A percentile compares a stretch with the other conserved stretches of the same genome.
phyloP scores from a whole-genome alignment of 1,140 invertebrate species.

The Cyrtorhinus lividipennis region DNA sequence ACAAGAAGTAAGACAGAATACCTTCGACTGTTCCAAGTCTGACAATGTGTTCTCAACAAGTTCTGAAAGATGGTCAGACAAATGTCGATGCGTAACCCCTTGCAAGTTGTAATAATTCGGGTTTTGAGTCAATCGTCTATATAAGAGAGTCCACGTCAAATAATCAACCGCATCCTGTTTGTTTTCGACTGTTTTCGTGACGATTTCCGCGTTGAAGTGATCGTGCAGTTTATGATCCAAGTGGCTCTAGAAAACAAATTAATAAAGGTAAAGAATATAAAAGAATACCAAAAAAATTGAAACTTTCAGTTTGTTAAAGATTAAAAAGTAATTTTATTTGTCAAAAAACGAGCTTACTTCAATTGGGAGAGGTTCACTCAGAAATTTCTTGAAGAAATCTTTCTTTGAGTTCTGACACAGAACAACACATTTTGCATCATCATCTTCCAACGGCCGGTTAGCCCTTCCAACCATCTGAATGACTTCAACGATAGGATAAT shows the following conservation, averaged over 20 bases:
- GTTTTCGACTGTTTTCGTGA: constrained; percentile 99
- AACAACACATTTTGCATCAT: constrained; percentile 90
- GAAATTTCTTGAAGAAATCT: constrained; percentile 97
- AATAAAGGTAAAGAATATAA: constrained; percentile 12
- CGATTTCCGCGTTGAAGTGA: constrained; percentile 99
- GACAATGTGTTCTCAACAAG: constrained; percentile 90
- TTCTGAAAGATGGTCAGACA: constrained; percentile 97
- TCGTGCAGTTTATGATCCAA: constrained; percentile 94
- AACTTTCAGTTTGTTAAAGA: neutral
- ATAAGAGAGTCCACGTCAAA: constrained; percentile 98
- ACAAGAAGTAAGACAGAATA: no score
- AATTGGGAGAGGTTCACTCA: constrained; percentile 94
- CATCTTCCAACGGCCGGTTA: constrained; percentile 77
- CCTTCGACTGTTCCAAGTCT: constrained; percentile 91
- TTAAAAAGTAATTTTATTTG: no score
- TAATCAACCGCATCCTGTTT: constrained; percentile 99
- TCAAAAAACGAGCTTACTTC: no score
- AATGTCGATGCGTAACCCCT: constrained; percentile 87
- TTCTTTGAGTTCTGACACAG: constrained; percentile 97
- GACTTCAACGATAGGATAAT: constrained; percentile 94
- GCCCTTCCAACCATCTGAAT: constrained; percentile 93
- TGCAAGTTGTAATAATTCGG: constrained; percentile 99
- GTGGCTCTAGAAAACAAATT: constrained; percentile 54
- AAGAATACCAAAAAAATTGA: neutral
- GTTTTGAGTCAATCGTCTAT: constrained; percentile 92